These are phyloP conservation scores for Amiota minor DNA, from an alignment of 2,888 invertebrate species.

Conservation along the genomic window DNA sequence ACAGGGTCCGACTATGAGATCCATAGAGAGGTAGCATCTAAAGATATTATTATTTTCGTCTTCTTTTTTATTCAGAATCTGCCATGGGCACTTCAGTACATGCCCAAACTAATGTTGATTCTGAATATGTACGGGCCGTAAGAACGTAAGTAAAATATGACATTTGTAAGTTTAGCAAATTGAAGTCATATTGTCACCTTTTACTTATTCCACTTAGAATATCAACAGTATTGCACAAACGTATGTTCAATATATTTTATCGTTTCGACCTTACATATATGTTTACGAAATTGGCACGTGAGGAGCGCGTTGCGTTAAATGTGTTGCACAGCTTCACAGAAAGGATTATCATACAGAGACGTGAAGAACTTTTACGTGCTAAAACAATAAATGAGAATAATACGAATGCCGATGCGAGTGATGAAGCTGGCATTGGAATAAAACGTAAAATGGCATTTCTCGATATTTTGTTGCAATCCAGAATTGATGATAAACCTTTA, in stretches of 20 bases:
- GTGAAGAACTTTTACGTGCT: slow-evolving; percentile 67
- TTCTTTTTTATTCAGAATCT: slow-evolving; percentile 77
- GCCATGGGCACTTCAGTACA: slow-evolving; percentile 87
- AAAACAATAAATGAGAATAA: slow-evolving; percentile 23
- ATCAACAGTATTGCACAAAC: slow-evolving; percentile 69
- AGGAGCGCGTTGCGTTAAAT: slow-evolving; percentile 74
- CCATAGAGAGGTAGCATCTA: no score
- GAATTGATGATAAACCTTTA: slow-evolving; percentile 77
- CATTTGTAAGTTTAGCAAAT: background rate
- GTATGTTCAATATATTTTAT: slow-evolving; percentile 71
- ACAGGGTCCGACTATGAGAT: no score
- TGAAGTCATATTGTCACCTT: background rate
- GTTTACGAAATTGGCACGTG: slow-evolving; percentile 76
- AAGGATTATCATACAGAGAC: slow-evolving; percentile 75
- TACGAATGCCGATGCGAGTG: slow-evolving; percentile 59
- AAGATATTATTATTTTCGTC: no score
- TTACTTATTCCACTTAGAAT: slow-evolving; percentile 52
- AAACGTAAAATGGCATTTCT: slow-evolving; percentile 80
- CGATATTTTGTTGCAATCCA: slow-evolving; percentile 79
- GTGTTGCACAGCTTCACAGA: slow-evolving; percentile 76
- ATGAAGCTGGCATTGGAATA: slow-evolving; percentile 71
- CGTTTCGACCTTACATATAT: slow-evolving; percentile 72
- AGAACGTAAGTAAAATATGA: slow-evolving; percentile 76
- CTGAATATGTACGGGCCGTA: slow-evolving; percentile 83
- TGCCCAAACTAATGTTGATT: slow-evolving; percentile 81